Base-by-base conservation (phyloP, 2,113 vertebrate genomes). In the Ameiurus melas region DNA sequence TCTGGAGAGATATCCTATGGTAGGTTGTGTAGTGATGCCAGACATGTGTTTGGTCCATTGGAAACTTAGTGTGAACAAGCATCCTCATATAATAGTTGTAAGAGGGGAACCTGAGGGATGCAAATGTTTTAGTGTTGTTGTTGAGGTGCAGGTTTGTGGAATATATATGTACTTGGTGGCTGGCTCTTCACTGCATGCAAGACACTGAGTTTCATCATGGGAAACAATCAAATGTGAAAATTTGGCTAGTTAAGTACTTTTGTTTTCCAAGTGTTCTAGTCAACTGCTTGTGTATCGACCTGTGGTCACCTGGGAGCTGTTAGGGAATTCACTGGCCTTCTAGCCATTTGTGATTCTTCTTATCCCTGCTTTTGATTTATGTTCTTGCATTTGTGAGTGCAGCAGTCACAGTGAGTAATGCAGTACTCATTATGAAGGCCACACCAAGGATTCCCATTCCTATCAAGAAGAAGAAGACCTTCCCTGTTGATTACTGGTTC, bases 281-380 rank as follows among this genome's bases (percentile, higher is more conserved):
- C 25, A 25, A 8, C 25, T 84, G 17, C 82, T 17, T 39, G 30
- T 83, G 0, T n/a, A 84, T 84, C 82, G 60, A 84, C 60, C 39
- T 58, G 39, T 12, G 7, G 82, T 66, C 58, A 64, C 82, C 82
- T 66, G 82, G 82, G 82, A 66, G 25, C 82, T 84, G 60, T 84
- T 84, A 84, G 82, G 39, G 36, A 25, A 66, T 84, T 66, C 58
- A 66, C 60, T 84, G 82, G 60, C 81, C 79, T 84, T 66, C 58
- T 62, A 39, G 81, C 9, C 60, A 66, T 83, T 27, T 64, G 82
- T 10, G 60, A n/a, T 64, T 66, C 36, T 66, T 84, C 60, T 84
- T 64, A 83, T 83, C 58, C 58, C 20, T 47, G 81, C 81, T 43
- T 84, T 39, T 84, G 58, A 84, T 66, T 66, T 84, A 83, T 83